Conservation (phyloP, 2,888 invertebrate species). For the Diaperis boleti region DNA sequence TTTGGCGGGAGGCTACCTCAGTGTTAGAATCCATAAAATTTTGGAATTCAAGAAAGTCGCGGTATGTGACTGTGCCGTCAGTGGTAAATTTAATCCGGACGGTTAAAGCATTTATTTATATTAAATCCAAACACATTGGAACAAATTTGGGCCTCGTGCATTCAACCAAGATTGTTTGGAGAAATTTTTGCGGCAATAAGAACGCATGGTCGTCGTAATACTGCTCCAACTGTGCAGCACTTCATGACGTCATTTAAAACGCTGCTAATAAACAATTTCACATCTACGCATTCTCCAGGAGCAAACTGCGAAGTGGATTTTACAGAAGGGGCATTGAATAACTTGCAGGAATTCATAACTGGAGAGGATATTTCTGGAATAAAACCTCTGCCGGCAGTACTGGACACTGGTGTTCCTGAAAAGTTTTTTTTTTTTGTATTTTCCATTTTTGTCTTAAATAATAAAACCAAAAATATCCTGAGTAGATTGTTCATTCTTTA, state of each 20-base stretch:
- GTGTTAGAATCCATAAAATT: no score
- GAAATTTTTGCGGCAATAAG: not conserved
- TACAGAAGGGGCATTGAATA: not conserved
- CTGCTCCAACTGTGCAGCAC: not conserved
- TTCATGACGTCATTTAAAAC: not conserved
- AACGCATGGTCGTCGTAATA: not conserved
- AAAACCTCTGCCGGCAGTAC: not conserved
- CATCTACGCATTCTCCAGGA: not conserved
- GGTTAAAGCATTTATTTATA: no score
- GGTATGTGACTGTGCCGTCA: no score
- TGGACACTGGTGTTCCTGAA: not conserved
- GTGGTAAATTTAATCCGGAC: no score
- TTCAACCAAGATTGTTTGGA: not conserved
- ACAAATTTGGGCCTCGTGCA: no score
- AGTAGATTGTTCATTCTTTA: no score
- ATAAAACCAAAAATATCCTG: no score
- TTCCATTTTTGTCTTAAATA: no score
- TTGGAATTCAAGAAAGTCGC: no score
- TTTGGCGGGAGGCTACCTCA: no score
- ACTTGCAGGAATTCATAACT: not conserved
- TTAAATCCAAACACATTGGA: no score
- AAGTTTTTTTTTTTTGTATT: no score
- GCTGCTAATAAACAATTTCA: slow-evolving; percentile 7
- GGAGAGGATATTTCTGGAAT: not conserved
- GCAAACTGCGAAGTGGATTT: slow-evolving; percentile 4